phyloP scores from a whole-genome alignment of 23 tunicate species.

The Clavelina lepadiformis region DNA sequence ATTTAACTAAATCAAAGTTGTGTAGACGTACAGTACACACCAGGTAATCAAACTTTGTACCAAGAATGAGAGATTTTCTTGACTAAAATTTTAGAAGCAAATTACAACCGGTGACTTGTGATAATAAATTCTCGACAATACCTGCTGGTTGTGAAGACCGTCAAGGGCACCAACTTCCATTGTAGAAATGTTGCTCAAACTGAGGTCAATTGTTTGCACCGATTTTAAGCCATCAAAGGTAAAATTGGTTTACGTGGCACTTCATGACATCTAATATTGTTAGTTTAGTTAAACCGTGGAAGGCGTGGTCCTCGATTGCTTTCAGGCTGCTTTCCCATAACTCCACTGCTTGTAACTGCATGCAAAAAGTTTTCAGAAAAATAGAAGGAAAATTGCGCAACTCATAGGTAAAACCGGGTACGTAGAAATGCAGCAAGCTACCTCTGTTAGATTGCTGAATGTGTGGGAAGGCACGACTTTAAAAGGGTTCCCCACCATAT shows the following conservation, averaged over 20 bases:
- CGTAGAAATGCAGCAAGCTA: not conserved
- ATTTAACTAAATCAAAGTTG: no score
- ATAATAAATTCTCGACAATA: no score
- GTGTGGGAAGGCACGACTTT: not conserved
- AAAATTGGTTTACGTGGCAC: slow-evolving; percentile 27
- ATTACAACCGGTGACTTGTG: no score
- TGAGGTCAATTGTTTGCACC: slow-evolving; percentile 6
- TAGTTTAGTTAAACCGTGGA: slow-evolving; percentile 4
- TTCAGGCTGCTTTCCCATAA: slow-evolving; percentile 27
- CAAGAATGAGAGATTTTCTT: no score
- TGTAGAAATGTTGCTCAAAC: slow-evolving; percentile 18
- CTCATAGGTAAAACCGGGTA: not conserved
- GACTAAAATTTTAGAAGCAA: no score
- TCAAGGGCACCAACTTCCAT: slow-evolving; percentile 19
- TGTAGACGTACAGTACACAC: no score
- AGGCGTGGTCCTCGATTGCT: slow-evolving; percentile 15
- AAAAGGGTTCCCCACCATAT: slow-evolving; percentile 26
- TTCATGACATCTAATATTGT: slow-evolving; percentile 20
- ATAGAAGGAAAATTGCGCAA: not conserved
- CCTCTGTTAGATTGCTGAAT: not conserved
- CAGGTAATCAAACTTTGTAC: no score
- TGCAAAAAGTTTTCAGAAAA: not conserved
- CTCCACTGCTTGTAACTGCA: slow-evolving; percentile 8
- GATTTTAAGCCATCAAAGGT: slow-evolving; percentile 17
- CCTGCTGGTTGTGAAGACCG: slow-evolving; percentile 12